Evolutionary conservation across 1,140 invertebrate species (phyloP).

Genomic region (Neuroterus valhalla): DNA sequence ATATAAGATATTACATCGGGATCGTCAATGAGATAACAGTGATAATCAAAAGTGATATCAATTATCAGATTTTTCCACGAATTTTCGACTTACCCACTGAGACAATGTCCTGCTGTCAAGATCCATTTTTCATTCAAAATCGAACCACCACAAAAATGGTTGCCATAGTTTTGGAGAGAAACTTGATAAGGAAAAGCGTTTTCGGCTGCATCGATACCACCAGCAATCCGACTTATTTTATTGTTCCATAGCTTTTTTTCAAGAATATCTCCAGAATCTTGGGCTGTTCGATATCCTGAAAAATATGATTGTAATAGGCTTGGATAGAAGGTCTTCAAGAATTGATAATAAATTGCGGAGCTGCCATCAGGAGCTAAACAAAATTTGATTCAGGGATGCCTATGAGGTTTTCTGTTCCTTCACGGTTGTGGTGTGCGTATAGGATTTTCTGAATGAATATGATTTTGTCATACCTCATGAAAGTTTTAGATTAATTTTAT

Average conservation of each 20-base stretch:
- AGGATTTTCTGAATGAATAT: too few species aligned
- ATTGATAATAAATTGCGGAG: too few species aligned
- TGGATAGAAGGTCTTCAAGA: too few species aligned
- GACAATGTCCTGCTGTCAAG: slow-evolving; percentile 77
- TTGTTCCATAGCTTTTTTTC: not conserved
- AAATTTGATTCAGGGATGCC: too few species aligned
- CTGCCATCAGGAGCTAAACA: too few species aligned
- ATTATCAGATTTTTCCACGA: not conserved
- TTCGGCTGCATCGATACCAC: slow-evolving; percentile 53
- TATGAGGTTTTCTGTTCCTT: too few species aligned
- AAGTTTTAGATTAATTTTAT: too few species aligned
- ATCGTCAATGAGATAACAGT: not conserved
- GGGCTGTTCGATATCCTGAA: not conserved
- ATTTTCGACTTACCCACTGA: slow-evolving; percentile 45
- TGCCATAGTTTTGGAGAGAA: slow-evolving; percentile 64
- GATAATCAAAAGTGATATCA: too few species aligned
- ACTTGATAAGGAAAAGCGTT: slow-evolving; percentile 73
- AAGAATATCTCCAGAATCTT: not conserved
- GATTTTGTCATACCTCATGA: too few species aligned
- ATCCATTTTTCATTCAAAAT: slow-evolving; percentile 73
- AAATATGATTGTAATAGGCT: not conserved
- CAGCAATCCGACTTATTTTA: slow-evolving; percentile 48
- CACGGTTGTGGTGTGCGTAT: too few species aligned
- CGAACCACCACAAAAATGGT: slow-evolving; percentile 75
- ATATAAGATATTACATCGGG: too few species aligned